These are phyloP conservation scores for Rhimphoctona megacephalus DNA, from an alignment of 2,888 invertebrate genomes.

Conservation along the genomic window DNA sequence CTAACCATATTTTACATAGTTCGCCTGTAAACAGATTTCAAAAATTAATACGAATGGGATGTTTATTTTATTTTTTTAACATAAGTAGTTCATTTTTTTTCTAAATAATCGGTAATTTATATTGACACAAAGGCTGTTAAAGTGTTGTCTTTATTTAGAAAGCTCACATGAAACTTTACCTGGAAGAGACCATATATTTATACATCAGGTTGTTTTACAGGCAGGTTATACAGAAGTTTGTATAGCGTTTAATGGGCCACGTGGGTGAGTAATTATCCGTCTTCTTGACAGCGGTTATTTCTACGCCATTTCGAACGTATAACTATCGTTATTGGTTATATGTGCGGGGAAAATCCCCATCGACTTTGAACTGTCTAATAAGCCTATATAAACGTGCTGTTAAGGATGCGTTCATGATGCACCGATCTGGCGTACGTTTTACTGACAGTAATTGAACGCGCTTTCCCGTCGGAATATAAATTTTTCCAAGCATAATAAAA, in stretches of 20 bases:
- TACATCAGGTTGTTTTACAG: slow-evolving; percentile 15
- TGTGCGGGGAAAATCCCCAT: slow-evolving; percentile 38
- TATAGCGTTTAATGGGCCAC: slow-evolving; percentile 48
- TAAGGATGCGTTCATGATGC: slow-evolving; percentile 5
- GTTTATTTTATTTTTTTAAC: background rate
- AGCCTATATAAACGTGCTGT: slow-evolving; percentile 9
- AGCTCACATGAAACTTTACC: background rate
- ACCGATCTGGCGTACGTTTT: slow-evolving; percentile 12
- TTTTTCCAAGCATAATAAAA: slow-evolving; percentile 38
- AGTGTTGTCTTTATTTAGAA: background rate
- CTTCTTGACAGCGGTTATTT: slow-evolving; percentile 49
- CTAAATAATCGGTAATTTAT: background rate
- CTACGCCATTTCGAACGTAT: slow-evolving; percentile 37
- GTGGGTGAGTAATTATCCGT: slow-evolving; percentile 59
- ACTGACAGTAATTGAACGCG: slow-evolving; percentile 42
- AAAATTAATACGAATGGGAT: background rate
- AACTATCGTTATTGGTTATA: slow-evolving; percentile 24
- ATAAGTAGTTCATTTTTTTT: background rate
- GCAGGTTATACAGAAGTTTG: slow-evolving; percentile 24
- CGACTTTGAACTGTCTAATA: slow-evolving; percentile 49
- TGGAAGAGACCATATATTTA: background rate
- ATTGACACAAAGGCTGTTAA: background rate
- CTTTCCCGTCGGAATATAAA: slow-evolving; percentile 32
- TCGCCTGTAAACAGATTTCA: background rate
- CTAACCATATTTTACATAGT: background rate